These are phyloP conservation scores for Xenops minutus DNA, from an alignment of 2,797 vertebrate species.

Conservation along the genomic window DNA sequence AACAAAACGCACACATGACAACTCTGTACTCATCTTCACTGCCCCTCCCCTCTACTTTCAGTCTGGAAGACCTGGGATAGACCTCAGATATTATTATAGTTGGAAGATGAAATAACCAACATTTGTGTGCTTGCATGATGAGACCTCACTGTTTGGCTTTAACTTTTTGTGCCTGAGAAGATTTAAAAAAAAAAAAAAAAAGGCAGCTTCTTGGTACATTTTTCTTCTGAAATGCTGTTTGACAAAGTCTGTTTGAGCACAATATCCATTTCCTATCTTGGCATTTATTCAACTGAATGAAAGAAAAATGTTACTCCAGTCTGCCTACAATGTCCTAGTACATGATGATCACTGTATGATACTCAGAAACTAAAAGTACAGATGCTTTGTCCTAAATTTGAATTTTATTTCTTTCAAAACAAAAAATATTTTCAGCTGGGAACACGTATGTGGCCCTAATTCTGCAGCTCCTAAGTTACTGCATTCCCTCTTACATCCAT, in stretches of 20 bases:
- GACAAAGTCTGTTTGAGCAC: background rate
- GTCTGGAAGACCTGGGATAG: background rate
- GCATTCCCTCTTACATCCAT: background rate
- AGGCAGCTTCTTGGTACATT: background rate
- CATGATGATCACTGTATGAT: background rate
- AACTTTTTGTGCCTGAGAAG: background rate
- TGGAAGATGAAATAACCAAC: background rate
- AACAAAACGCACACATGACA: background rate
- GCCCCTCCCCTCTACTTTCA: background rate
- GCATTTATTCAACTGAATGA: background rate
- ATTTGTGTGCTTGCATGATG: fast-evolving
- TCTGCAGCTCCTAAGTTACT: background rate
- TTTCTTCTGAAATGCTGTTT: background rate
- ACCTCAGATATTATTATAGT: background rate
- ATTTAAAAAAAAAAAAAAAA: background rate
- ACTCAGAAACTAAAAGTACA: background rate
- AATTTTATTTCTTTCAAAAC: background rate
- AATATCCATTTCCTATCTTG: background rate
- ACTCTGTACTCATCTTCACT: background rate
- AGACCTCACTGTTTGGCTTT: background rate
- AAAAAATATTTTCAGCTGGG: background rate
- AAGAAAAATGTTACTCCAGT: background rate
- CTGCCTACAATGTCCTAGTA: background rate
- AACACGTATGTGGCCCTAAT: background rate
- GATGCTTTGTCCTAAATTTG: background rate